Conservation (phyloP, 2,888 invertebrate genomes). For the Nebria brevicollis region DNA sequence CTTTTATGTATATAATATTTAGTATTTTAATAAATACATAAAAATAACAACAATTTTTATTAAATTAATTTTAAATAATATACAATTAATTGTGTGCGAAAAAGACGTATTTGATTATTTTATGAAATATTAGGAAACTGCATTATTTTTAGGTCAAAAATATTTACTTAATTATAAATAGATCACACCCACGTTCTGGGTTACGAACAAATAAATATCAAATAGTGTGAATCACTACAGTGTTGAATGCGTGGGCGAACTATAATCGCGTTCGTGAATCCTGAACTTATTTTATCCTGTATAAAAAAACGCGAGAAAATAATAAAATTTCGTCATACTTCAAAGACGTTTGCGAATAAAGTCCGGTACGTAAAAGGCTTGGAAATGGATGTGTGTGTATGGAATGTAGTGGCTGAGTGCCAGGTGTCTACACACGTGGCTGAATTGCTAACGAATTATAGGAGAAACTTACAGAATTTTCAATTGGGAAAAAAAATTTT, state of each 20-base stretch:
- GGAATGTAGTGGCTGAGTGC: conserved; percentile 18
- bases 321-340: too few relatives aligned
- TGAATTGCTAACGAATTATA: neutral
- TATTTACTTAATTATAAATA: conserved; percentile 12
- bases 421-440: conserved; percentile 17
- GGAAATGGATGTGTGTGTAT: neutral
- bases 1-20: too few relatives aligned
- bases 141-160: conserved; percentile 12
- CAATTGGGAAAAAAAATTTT: neutral
- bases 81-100: too few relatives aligned
- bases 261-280: neutral
- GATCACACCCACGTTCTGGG: conserved; percentile 7
- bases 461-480: neutral
- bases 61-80: too few relatives aligned
- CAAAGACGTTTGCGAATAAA: neutral
- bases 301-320: too few relatives aligned
- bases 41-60: too few relatives aligned
- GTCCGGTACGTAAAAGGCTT: neutral
- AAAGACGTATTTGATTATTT: neutral
- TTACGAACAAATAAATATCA: conserved; percentile 10
- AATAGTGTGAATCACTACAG: conserved; percentile 1
- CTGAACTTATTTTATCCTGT: too few relatives aligned
- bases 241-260: neutral
- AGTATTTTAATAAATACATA: too few relatives aligned
- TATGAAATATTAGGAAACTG: neutral